phyloP scores from a whole-genome alignment of 2,888 invertebrate species.

The Melinopterus prodromus region DNA sequence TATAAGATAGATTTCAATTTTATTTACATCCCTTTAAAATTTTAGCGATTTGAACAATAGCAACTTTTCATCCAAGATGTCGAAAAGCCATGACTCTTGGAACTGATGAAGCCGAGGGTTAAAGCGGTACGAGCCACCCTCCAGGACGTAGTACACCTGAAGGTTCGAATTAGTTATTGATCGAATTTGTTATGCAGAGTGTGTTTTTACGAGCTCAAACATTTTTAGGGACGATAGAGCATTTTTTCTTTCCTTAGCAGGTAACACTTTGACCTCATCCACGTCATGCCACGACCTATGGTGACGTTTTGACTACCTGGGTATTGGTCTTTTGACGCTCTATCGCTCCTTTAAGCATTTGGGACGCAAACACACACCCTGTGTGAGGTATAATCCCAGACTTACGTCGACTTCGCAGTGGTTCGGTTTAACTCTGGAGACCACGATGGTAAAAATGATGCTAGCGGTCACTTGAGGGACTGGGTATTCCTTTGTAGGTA shows the following conservation, averaged over 20 bases:
- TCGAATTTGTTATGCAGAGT: not conserved
- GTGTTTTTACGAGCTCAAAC: too few species aligned
- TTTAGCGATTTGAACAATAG: slow-evolving; percentile 48
- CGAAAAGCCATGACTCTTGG: slow-evolving; percentile 57
- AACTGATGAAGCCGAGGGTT: slow-evolving; percentile 51
- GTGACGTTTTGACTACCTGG: too few species aligned
- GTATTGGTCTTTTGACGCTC: too few species aligned
- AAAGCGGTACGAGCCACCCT: slow-evolving; percentile 54
- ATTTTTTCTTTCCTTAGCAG: too few species aligned
- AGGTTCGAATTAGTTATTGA: not conserved
- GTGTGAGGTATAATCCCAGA: too few species aligned
- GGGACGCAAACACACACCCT: too few species aligned
- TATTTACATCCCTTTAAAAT: slow-evolving; percentile 40
- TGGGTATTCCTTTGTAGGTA: slow-evolving; percentile 59
- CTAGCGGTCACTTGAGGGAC: slow-evolving; percentile 61
- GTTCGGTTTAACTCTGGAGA: slow-evolving; percentile 50
- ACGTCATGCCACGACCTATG: too few species aligned
- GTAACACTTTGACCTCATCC: too few species aligned
- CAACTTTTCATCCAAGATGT: slow-evolving; percentile 57
- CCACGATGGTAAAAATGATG: slow-evolving; percentile 58
- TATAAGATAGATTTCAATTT: not conserved
- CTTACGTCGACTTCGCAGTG: slow-evolving; percentile 49
- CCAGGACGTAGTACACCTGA: slow-evolving; percentile 38
- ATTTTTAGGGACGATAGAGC: too few species aligned
- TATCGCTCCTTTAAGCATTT: too few species aligned